Evolutionary conservation across 2,888 invertebrate species (phyloP), one percentile per base, ranked within the genome.

Genomic region (Ophonus ardosiacus): DNA sequence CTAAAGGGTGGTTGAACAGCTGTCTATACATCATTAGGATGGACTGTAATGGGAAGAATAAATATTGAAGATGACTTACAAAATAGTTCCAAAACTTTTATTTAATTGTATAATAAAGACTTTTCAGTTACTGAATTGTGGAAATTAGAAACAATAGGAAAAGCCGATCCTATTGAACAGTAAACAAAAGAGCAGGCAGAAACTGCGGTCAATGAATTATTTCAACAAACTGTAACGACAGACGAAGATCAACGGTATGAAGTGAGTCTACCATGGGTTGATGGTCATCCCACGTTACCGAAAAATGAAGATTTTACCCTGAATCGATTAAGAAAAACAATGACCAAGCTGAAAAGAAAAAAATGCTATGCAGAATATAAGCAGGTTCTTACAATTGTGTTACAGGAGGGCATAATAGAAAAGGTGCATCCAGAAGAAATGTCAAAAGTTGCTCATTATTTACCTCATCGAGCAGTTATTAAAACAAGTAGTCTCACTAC

Each of bases 81-180:
- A 71, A 71, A 71, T 31, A 15, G n/a, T 31, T 15, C 74, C 4
- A 24, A 24, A 63, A 63, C 63, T 63, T 17, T 18, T 13, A 6
- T 31, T 31, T 31, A 3, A 31, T 61, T 61, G 18, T 18, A 17
- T 5, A 61, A 61, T 18, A 61, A 17, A 61, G 61, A 61, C 17
- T 17, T 63, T 4, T 17, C 61, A 17, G 5, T 61, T 17, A 18
- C 63, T 6, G 63, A 63, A 21, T 63, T 63, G 63, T 63, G 63
- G 63, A 63, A 63, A 63, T 24, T 63, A 21, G 63, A 24, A 63
- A 21, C 82, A 88, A 51, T 89, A 89, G 88, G 83, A 18, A 21
- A 85, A 88, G 5, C 89, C 88, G 43, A 85, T 86, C 6, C 61
- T 88, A 2, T 88, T 88, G 0, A 88, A 89, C 5, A 85, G 17